phyloP scores from a whole-genome alignment of 1,140 invertebrate species.

The Macrocentrus cingulum region DNA sequence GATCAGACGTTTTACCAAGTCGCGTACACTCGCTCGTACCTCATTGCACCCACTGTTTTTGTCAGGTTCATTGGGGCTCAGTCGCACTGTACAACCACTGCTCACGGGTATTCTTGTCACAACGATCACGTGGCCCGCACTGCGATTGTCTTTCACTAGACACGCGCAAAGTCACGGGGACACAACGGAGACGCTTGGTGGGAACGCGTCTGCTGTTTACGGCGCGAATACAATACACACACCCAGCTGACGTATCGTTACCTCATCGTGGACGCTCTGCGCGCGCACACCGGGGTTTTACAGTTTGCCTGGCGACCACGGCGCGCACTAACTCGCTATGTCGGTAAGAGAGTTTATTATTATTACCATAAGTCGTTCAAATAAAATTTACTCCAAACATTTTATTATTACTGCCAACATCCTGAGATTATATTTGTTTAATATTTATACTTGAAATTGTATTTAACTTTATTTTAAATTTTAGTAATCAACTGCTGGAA shows the following conservation, averaged over 20 bases:
- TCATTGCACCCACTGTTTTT: not conserved
- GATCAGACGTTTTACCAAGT: not conserved
- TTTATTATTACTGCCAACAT: too few relatives aligned
- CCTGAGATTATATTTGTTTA: too few relatives aligned
- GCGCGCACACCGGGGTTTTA: too few relatives aligned
- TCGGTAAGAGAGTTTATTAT: too few relatives aligned
- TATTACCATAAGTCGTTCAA: too few relatives aligned
- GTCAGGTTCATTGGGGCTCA: not conserved
- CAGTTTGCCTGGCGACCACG: too few relatives aligned
- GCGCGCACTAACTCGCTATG: too few relatives aligned
- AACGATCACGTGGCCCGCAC: constrained; percentile 16
- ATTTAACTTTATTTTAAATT: too few relatives aligned
- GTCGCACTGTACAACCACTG: not conserved
- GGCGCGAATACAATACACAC: not conserved
- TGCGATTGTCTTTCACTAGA: constrained; percentile 22
- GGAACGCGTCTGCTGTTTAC: too few relatives aligned
- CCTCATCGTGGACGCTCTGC: not conserved
- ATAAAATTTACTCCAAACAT: too few relatives aligned
- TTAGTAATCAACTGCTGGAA: too few relatives aligned
- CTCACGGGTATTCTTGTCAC: constrained; percentile 10
- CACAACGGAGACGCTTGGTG: constrained; percentile 9
- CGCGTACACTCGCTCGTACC: not conserved
- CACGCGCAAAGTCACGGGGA: constrained; percentile 20
- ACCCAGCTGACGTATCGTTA: not conserved
- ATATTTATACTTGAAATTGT: too few relatives aligned